Evolutionary conservation across 2,797 vertebrate genomes (phyloP).

Genomic region (Anas acuta): DNA sequence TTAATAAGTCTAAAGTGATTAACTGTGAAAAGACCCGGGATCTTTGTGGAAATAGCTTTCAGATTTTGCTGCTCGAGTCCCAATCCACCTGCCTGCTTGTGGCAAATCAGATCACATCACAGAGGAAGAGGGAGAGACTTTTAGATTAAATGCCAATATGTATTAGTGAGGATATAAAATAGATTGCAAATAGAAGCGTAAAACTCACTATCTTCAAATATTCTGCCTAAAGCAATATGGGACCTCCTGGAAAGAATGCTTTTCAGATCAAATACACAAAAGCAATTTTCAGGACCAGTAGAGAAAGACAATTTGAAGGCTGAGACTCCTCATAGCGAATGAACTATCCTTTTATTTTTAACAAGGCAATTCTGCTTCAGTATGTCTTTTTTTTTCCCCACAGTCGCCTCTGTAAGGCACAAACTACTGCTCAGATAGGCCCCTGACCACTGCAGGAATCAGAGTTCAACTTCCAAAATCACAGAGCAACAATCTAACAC

Average conservation of each 20-base stretch:
- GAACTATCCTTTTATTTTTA: background rate
- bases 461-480: background rate
- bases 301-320: background rate
- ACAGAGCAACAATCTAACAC: background rate
- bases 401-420: background rate
- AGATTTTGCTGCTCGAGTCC: background rate
- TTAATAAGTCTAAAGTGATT: background rate
- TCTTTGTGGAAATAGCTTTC: background rate
- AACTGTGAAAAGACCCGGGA: background rate
- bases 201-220: background rate
- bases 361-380: background rate
- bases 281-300: slow-evolving; percentile 32
- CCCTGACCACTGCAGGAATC: background rate
- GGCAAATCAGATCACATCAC: background rate
- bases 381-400: background rate
- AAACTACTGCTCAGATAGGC: background rate
- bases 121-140: background rate
- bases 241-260: background rate
- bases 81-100: background rate
- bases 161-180: background rate
- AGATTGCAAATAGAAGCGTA: background rate
- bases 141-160: background rate
- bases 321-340: background rate
- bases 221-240: background rate
- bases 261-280: background rate